phyloP scores from a whole-genome alignment of 2,888 invertebrate species.

The Andrena minutula region DNA sequence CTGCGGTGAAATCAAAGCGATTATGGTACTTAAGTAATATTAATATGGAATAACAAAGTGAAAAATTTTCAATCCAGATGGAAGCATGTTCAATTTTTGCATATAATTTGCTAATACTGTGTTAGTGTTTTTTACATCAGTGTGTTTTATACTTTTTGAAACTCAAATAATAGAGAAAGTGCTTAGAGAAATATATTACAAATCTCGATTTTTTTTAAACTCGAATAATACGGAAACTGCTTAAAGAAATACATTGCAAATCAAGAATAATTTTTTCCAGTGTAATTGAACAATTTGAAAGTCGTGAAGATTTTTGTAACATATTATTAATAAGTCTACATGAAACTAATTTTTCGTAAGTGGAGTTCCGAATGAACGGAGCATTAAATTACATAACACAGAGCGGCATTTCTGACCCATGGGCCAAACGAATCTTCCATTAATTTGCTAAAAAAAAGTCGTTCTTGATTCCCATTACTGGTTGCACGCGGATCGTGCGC shows the following conservation, averaged over 20 bases:
- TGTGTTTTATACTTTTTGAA: no score
- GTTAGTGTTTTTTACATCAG: no score
- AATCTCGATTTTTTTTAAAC: background rate
- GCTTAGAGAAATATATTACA: background rate
- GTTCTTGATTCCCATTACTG: background rate
- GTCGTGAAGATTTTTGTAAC: background rate
- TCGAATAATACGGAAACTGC: no score
- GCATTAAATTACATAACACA: background rate
- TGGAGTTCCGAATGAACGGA: background rate
- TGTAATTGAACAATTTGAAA: background rate
- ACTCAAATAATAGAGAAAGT: no score
- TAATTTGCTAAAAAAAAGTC: conserved; percentile 9
- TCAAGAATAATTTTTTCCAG: background rate
- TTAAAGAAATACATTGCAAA: background rate
- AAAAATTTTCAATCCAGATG: background rate
- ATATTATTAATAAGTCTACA: background rate
- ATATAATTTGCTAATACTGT: background rate
- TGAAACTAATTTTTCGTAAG: background rate
- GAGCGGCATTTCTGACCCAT: background rate
- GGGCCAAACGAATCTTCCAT: background rate
- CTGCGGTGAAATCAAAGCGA: background rate
- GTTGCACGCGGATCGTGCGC: background rate
- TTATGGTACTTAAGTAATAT: background rate
- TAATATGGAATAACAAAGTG: background rate
- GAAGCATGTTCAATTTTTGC: no score